These are phyloP conservation scores for Pseudomyrmex dendroicus DNA, from an alignment of 1,140 invertebrate genomes.

Conservation along the genomic window DNA sequence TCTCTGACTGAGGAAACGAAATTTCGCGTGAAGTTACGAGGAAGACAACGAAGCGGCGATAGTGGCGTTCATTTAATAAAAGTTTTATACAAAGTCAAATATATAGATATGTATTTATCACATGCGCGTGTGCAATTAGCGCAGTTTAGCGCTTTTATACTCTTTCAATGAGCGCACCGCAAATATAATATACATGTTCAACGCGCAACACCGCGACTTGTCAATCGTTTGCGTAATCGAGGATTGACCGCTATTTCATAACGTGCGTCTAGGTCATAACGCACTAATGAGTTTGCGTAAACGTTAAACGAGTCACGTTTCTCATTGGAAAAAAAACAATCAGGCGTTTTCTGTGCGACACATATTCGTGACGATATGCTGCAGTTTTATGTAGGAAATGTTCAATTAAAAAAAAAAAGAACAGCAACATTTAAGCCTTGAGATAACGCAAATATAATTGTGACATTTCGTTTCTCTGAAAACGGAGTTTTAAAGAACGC, in stretches of 20 bases:
- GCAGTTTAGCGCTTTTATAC: not conserved
- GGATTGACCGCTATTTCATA: slow-evolving; percentile 16
- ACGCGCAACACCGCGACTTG: not conserved
- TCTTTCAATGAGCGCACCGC: slow-evolving; percentile 9
- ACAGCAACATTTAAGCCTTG: no score
- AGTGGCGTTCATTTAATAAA: no score
- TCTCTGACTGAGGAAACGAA: no score
- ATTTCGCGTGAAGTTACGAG: no score
- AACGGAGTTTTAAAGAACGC: no score
- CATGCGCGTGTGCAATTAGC: not conserved
- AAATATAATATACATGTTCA: slow-evolving; percentile 9
- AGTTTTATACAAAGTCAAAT: not conserved
- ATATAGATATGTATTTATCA: not conserved
- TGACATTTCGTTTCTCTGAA: not conserved
- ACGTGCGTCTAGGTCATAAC: not conserved
- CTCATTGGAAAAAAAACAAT: not conserved
- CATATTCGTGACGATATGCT: not conserved
- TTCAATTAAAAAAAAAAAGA: not conserved
- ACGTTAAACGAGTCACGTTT: not conserved
- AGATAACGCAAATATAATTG: no score
- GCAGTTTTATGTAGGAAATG: not conserved
- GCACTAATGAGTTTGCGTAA: slow-evolving; percentile 8
- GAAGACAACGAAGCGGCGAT: no score
- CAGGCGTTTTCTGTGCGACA: not conserved
- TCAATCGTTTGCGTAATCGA: slow-evolving; percentile 35